Evolutionary conservation across 2,888 invertebrate species (phyloP).

Genomic region (Rhabditophanes sp.): DNA sequence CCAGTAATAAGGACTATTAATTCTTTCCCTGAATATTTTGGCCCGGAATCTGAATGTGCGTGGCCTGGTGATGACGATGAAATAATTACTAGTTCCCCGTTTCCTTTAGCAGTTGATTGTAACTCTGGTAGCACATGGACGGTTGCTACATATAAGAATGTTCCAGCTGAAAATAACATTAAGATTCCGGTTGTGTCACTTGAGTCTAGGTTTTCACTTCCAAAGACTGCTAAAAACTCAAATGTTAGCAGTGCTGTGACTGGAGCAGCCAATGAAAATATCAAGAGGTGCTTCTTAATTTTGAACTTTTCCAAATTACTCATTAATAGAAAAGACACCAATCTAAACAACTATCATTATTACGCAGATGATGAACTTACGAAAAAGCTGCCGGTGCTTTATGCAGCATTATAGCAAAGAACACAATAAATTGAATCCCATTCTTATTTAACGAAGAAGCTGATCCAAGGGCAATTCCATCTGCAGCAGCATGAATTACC

Average conservation of each 20-base stretch:
- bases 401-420: slow-evolving; percentile 94
- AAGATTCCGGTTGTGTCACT: slow-evolving; percentile 87
- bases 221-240: slow-evolving; percentile 67
- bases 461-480: slow-evolving; percentile 91
- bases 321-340: slow-evolving; percentile 88
- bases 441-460: slow-evolving; percentile 87
- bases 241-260: slow-evolving; percentile 73
- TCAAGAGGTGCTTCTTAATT: slow-evolving; percentile 70
- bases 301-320: slow-evolving; percentile 75
- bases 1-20: slow-evolving; percentile 68
- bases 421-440: slow-evolving; percentile 90
- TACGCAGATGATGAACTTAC: slow-evolving; percentile 1
- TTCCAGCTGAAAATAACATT: slow-evolving; percentile 95
- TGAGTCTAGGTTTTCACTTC: slow-evolving; percentile 71
- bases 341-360: slow-evolving; percentile 16
- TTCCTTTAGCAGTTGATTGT: slow-evolving; percentile 6
- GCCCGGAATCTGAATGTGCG: slow-evolving; percentile 11
- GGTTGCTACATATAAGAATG: slow-evolving; percentile 92
- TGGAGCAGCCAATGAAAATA: slow-evolving; percentile 85
- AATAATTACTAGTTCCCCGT: slow-evolving; percentile 11
- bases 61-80: slow-evolving; percentile 9
- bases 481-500: slow-evolving; percentile 94
- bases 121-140: slow-evolving; percentile 94
- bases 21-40: slow-evolving; percentile 61
- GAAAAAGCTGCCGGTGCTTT: slow-evolving; percentile 53